Evolutionary conservation across 2,888 invertebrate species (phyloP).

Genomic region (Tupiocoris notatus): DNA sequence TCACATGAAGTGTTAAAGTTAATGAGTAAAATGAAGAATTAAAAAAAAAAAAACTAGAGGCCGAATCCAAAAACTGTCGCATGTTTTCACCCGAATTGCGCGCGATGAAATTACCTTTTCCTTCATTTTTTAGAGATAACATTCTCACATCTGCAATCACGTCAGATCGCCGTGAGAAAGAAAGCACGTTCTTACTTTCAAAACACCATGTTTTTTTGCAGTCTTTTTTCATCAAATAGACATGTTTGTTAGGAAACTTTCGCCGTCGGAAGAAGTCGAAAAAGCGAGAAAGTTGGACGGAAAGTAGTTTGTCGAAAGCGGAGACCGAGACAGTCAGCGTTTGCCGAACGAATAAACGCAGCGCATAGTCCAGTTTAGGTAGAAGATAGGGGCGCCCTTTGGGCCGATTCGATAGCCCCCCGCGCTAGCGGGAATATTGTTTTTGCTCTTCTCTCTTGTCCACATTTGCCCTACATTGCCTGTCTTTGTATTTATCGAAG

Average conservation of each 20-base stretch:
- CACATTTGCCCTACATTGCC: background rate
- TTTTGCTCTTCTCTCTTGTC: background rate
- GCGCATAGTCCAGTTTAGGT: background rate
- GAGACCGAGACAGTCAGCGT: background rate
- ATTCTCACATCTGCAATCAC: too few relatives aligned
- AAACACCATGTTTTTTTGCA: background rate
- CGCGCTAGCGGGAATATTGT: background rate
- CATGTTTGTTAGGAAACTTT: background rate
- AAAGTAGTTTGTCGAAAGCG: background rate
- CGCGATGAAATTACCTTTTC: too few relatives aligned
- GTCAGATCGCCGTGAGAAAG: too few relatives aligned
- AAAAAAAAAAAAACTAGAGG: too few relatives aligned
- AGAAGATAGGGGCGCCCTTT: background rate
- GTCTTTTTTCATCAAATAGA: background rate
- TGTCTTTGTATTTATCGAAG: too few relatives aligned
- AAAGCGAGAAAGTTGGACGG: background rate
- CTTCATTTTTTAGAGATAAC: too few relatives aligned
- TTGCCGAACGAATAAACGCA: background rate
- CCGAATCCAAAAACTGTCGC: too few relatives aligned
- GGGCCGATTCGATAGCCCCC: background rate
- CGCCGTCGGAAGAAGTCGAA: background rate
- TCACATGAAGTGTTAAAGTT: too few relatives aligned
- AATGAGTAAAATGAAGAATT: too few relatives aligned
- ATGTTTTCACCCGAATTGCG: too few relatives aligned
- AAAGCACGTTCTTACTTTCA: too few relatives aligned